phyloP scores from a whole-genome alignment of 2,797 vertebrate genomes.

The Podarcis lilfordi region DNA sequence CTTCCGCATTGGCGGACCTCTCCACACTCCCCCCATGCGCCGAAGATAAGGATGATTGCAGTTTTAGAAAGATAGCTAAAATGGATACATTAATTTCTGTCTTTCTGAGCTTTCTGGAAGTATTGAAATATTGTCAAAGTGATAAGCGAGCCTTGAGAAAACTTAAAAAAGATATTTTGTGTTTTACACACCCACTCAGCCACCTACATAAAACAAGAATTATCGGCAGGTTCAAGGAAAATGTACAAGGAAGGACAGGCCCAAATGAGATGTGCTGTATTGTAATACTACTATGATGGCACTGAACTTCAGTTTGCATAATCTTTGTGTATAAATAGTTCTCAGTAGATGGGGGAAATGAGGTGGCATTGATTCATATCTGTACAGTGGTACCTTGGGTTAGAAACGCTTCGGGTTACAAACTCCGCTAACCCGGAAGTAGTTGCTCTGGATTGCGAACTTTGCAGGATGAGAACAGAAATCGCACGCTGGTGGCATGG shows the following conservation, averaged over 20 bases:
- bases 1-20: neutral
- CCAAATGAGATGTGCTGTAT: neutral
- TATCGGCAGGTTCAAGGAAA: constrained; percentile 1
- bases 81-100: constrained; percentile 6
- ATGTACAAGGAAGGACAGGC: neutral
- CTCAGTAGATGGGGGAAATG: neutral
- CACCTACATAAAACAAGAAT: constrained; percentile 1
- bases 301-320: neutral
- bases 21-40: neutral
- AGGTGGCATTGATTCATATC: neutral
- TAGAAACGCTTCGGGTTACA: too few relatives aligned
- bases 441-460: too few relatives aligned
- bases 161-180: neutral
- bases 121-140: neutral
- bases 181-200: constrained; percentile 9
- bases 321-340: neutral
- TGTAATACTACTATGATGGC: neutral
- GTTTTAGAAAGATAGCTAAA: neutral
- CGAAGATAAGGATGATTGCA: neutral
- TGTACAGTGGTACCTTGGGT: too few relatives aligned
- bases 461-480: too few relatives aligned
- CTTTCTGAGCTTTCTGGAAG: constrained; percentile 22
- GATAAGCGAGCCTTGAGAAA: constrained; percentile 16
- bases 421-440: too few relatives aligned
- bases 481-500: rapidly evolving